phyloP scores from a whole-genome alignment of 2,113 vertebrate species.

The Passer montanus region DNA sequence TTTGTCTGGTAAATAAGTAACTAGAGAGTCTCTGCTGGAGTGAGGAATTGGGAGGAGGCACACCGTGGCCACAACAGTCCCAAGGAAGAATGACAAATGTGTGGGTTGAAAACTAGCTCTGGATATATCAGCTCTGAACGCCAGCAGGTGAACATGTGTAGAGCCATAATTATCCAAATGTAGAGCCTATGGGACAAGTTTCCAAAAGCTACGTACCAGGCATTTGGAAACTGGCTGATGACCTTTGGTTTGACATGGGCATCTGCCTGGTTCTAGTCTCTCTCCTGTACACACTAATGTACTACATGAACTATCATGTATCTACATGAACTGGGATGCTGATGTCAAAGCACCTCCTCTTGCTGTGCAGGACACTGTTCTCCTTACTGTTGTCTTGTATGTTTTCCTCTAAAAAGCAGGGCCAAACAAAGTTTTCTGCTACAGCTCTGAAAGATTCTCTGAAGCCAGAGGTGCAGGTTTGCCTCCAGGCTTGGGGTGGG shows the following conservation, averaged over 20 bases:
- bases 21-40: neutral
- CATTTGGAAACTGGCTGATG: neutral
- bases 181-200: neutral
- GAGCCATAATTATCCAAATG: neutral
- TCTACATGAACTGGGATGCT: accelerated
- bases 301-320: too few relatives aligned
- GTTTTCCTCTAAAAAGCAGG: neutral
- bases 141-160: neutral
- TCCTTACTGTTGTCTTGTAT: neutral
- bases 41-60: neutral
- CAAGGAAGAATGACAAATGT: neutral
- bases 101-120: neutral
- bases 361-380: neutral
- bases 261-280: neutral
- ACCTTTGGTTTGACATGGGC: neutral
- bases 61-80: neutral
- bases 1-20: slow-evolving; percentile 68
- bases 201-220: neutral
- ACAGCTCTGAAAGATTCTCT: neutral
- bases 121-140: neutral
- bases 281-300: accelerated
- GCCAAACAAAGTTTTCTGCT: neutral
- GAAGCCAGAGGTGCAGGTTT: neutral
- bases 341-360: neutral
- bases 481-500: neutral